These are phyloP conservation scores for Stigmatopora argus DNA, from an alignment of 2,113 vertebrate species.

Conservation along the genomic window DNA sequence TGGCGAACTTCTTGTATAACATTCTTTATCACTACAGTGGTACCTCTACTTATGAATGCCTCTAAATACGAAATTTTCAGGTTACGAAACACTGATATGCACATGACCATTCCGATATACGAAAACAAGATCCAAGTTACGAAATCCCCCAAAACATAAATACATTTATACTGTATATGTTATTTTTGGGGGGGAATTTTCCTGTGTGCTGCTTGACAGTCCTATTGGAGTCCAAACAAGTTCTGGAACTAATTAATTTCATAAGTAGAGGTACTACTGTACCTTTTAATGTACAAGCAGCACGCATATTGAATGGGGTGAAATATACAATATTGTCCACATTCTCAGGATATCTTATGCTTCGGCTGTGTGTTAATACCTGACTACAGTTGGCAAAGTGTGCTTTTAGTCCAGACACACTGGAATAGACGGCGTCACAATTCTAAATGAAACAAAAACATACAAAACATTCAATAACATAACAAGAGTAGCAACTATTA, in stretches of 20 bases:
- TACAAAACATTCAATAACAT: conserved; percentile 11
- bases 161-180: no score
- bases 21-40: not conserved
- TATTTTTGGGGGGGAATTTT: no score
- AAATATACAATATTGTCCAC: not conserved
- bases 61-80: no score
- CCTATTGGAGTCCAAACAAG: not conserved
- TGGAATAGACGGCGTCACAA: conserved; percentile 96
- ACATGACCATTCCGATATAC: no score
- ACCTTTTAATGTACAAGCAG: not conserved
- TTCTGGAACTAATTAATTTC: not conserved
- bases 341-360: not conserved
- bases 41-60: no score
- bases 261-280: no score
- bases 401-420: conserved; percentile 94
- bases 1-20: not conserved
- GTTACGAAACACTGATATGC: no score
- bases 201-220: no score
- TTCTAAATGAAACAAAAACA: conserved; percentile 69
- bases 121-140: no score
- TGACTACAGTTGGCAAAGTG: conserved; percentile 96
- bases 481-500: not conserved
- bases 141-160: no score
- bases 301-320: not conserved
- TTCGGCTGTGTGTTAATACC: conserved; percentile 65